Percentiles rank a stretch among this genome's conserved stretches.
Conservation (phyloP, 1,140 invertebrate genomes). For the Portunus trituberculatus region DNA sequence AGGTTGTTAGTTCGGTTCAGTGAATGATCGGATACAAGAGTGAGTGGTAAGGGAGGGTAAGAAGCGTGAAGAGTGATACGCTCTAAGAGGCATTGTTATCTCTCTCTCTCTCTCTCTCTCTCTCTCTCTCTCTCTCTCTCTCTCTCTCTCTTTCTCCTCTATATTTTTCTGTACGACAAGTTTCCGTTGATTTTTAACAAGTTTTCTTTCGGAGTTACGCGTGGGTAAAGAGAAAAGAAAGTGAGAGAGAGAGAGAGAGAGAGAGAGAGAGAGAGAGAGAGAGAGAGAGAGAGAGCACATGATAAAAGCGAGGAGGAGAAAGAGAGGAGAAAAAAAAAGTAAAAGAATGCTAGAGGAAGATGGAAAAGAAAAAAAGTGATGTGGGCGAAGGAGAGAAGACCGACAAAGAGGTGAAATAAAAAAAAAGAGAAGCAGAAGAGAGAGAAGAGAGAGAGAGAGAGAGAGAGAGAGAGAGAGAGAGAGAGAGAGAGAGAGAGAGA, state of each 20-base stretch:
- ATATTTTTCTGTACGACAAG: not conserved
- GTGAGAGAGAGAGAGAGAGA: not conserved
- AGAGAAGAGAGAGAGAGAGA: no score
- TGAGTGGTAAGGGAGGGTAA: not conserved
- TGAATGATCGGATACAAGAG: not conserved
- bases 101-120: constrained; percentile 20
- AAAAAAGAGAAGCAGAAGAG: no score
- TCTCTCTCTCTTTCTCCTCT: not conserved
- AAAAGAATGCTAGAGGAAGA: not conserved
- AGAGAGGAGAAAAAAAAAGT: not conserved
- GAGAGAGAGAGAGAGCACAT: no score
- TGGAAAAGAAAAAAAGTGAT: not conserved
- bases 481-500: no score
- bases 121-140: constrained; percentile 20
- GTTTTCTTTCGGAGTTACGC: not conserved
- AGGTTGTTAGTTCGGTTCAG: not conserved
- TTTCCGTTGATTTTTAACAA: constrained; percentile 15
- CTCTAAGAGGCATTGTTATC: not conserved
- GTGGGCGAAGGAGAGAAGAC: not conserved
- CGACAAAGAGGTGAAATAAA: not conserved
- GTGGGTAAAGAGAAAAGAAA: not conserved
- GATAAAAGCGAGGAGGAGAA: not conserved
- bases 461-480: no score
- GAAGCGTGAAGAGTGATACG: not conserved
- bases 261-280: not conserved